Percentiles rank a stretch among this genome's conserved stretches.
These are phyloP conservation scores for Prionchulus punctatus DNA, from an alignment of 2,888 invertebrate genomes.

Conservation along the genomic window DNA sequence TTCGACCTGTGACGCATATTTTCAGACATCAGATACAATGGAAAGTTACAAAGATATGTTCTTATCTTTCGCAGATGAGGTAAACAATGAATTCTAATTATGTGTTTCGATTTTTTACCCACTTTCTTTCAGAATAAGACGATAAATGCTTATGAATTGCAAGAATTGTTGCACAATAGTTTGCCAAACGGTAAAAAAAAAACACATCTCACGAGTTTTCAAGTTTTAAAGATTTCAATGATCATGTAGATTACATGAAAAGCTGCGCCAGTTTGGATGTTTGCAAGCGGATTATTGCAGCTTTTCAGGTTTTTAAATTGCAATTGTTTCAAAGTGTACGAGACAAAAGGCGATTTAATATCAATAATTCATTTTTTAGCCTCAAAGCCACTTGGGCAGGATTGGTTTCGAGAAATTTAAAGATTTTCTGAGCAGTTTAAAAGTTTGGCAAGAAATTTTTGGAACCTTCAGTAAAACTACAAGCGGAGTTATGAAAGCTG, in stretches of 20 bases:
- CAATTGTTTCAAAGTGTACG: too few species aligned
- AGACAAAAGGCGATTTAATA: not conserved
- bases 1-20: not conserved
- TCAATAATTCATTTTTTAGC: slow-evolving; percentile 7
- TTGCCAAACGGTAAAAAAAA: slow-evolving; percentile 52
- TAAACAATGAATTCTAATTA: slow-evolving; percentile 11
- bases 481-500: slow-evolving; percentile 65
- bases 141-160: slow-evolving; percentile 73
- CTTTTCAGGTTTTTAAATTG: slow-evolving; percentile 52
- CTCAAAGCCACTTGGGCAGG: slow-evolving; percentile 43
- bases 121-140: slow-evolving; percentile 47
- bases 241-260: slow-evolving; percentile 61
- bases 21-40: slow-evolving; percentile 44
- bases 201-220: not conserved
- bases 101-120: not conserved
- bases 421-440: slow-evolving; percentile 73
- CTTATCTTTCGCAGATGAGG: slow-evolving; percentile 67
- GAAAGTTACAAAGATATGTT: slow-evolving; percentile 75
- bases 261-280: slow-evolving; percentile 81
- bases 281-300: slow-evolving; percentile 69
- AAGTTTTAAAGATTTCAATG: not conserved
- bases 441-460: slow-evolving; percentile 75
- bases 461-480: slow-evolving; percentile 76
- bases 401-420: slow-evolving; percentile 69
- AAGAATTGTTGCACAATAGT: slow-evolving; percentile 72